Conservation (phyloP, 2,888 invertebrate species). For the Neoascia interrupta region DNA sequence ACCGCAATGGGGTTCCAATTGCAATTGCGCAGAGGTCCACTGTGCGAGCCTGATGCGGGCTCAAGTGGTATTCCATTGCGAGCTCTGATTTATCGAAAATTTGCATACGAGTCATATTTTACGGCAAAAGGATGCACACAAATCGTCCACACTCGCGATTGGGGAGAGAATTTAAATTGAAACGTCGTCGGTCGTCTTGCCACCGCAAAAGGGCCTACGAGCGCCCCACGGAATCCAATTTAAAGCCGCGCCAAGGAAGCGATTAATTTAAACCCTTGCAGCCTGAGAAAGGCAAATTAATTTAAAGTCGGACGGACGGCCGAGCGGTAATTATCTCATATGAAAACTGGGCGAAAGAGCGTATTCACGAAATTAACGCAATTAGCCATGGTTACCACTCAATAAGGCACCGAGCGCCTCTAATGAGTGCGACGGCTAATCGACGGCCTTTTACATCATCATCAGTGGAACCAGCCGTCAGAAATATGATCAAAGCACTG, state of each 20-base stretch:
- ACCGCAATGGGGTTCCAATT: constrained; percentile 68
- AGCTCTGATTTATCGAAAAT: constrained; percentile 68
- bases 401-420: constrained; percentile 70
- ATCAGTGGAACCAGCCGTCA: constrained; percentile 14
- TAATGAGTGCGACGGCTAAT: constrained; percentile 70
- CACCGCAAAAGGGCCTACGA: constrained; percentile 8
- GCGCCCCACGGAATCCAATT: constrained; percentile 59
- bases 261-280: constrained; percentile 40
- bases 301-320: constrained; percentile 31
- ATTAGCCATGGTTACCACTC: constrained; percentile 71
- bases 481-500: neutral
- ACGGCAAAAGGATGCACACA: constrained; percentile 63
- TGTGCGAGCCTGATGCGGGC: too few species aligned
- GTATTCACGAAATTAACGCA: constrained; percentile 65
- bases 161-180: constrained; percentile 65
- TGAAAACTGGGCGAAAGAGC: constrained; percentile 38
- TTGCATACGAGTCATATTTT: constrained; percentile 68
- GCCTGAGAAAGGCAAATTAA: constrained; percentile 61
- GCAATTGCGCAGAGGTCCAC: constrained; percentile 63
- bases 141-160: constrained; percentile 30
- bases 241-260: constrained; percentile 36
- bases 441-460: constrained; percentile 66
- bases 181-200: constrained; percentile 35
- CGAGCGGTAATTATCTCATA: constrained; percentile 61
- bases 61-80: too few species aligned